Percentiles rank a stretch among this genome's conserved stretches.
Conservation (phyloP, 1,140 invertebrate genomes). For the Globodera rostochiensis region DNA sequence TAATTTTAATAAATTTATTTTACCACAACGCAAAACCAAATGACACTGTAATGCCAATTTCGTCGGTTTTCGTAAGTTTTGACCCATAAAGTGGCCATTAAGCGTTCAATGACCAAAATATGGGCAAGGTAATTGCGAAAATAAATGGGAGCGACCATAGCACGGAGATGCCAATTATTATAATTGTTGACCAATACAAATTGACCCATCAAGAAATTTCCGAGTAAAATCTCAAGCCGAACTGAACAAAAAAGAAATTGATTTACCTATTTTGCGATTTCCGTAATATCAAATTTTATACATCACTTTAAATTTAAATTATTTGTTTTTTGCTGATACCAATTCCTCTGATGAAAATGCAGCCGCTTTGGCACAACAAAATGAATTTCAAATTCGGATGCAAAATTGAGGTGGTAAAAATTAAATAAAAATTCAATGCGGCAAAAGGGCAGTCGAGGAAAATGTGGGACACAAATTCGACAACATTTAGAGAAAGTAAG, state of each 20-base stretch:
- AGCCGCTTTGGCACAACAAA: slow-evolving; percentile 17
- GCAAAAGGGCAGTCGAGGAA: slow-evolving; percentile 20
- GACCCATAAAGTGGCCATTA: slow-evolving; percentile 5
- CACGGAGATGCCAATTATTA: not conserved
- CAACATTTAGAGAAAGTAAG: not conserved
- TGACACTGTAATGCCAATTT: not conserved
- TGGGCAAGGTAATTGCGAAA: slow-evolving; percentile 12
- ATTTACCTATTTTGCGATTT: not conserved
- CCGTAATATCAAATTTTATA: no score
- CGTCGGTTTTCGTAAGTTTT: not conserved
- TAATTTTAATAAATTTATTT: not conserved
- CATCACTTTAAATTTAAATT: no score
- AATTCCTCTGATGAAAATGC: slow-evolving; percentile 27
- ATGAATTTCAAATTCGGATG: slow-evolving; percentile 28
- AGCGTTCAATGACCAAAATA: slow-evolving; percentile 20
- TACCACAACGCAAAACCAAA: not conserved
- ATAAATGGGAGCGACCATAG: not conserved
- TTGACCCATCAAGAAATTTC: not conserved
- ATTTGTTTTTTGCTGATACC: not conserved
- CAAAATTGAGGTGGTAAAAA: slow-evolving; percentile 24
- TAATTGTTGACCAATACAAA: not conserved
- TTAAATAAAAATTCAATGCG: slow-evolving; percentile 21
- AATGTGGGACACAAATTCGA: slow-evolving; percentile 11
- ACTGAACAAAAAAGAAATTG: not conserved
- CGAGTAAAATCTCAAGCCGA: not conserved